Conservation (phyloP, 2,797 vertebrate species). For the Protosalanx chinensis region DNA sequence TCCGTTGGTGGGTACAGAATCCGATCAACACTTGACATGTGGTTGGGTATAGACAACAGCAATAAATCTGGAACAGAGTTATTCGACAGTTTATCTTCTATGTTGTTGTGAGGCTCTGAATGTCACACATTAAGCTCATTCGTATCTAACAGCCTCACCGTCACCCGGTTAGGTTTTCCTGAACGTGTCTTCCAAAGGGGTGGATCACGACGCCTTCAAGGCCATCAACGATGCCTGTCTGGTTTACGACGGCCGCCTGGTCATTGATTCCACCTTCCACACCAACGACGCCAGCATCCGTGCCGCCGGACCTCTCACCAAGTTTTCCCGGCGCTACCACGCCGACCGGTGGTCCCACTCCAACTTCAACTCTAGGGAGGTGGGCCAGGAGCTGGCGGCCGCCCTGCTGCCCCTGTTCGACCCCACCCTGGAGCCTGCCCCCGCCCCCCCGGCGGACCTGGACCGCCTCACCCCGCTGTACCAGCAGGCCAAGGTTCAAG, state of each 20-base stretch:
- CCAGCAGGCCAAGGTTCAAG: conserved; percentile 80
- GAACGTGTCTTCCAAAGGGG: conserved; percentile 75
- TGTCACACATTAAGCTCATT: neutral
- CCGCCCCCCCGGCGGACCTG: conserved; percentile 36
- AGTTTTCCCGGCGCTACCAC: conserved; percentile 80
- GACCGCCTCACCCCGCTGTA: conserved; percentile 78
- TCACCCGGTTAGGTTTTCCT: conserved; percentile 78
- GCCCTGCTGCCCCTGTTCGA: conserved; percentile 79
- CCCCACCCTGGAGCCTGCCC: conserved; percentile 64
- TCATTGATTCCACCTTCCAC: conserved; percentile 77
- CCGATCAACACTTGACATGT: neutral
- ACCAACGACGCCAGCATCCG: conserved; percentile 80
- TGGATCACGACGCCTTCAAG: conserved; percentile 81
- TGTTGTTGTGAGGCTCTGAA: neutral
- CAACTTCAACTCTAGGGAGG: conserved; percentile 83
- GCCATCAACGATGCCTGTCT: conserved; percentile 81
- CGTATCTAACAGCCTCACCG: neutral
- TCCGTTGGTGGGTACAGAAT: no score
- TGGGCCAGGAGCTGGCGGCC: conserved; percentile 83
- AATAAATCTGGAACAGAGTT: neutral
- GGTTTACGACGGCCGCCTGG: conserved; percentile 83
- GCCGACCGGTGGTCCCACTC: conserved; percentile 78
- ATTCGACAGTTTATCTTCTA: neutral
- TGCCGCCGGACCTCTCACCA: conserved; percentile 87
- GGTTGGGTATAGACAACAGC: neutral